phyloP scores from a whole-genome alignment of 2,888 invertebrate species.

The Hirtodrosophila trivittata region DNA sequence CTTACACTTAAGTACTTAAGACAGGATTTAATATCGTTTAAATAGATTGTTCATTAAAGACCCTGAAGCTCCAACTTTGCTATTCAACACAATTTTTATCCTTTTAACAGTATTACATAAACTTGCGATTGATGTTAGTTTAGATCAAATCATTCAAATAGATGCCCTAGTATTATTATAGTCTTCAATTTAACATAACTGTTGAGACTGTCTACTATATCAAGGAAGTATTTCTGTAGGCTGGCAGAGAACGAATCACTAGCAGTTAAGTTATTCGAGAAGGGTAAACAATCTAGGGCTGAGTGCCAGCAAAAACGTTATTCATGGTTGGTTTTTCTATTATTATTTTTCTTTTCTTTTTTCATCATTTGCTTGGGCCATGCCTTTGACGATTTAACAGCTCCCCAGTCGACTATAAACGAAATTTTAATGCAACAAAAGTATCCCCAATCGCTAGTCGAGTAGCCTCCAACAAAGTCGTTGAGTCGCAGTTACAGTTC shows the following conservation, averaged over 20 bases:
- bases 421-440: conserved; percentile 72
- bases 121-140: no score
- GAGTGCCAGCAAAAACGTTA: conserved; percentile 1
- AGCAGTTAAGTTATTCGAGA: conserved; percentile 8
- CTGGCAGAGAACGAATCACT: neutral
- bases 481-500: conserved; percentile 31
- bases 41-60: no score
- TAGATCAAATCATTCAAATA: no score
- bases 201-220: no score
- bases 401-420: conserved; percentile 73
- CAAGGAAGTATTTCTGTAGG: no score
- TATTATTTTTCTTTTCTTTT: conserved; percentile 4
- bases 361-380: conserved; percentile 19
- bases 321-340: conserved; percentile 4
- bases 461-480: conserved; percentile 8
- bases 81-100: no score
- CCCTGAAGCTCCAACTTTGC: no score
- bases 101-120: no score
- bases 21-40: neutral
- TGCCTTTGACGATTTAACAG: conserved; percentile 64
- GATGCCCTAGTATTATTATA: no score
- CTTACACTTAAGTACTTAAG: neutral
- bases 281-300: conserved; percentile 7
- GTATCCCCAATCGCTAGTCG: conserved; percentile 27
- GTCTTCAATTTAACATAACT: no score